Percentiles rank a stretch among this genome's conserved stretches.
These are phyloP conservation scores for Diadema setosum DNA, from an alignment of 35 echinoderm and acorn worm species.

Conservation along the genomic window DNA sequence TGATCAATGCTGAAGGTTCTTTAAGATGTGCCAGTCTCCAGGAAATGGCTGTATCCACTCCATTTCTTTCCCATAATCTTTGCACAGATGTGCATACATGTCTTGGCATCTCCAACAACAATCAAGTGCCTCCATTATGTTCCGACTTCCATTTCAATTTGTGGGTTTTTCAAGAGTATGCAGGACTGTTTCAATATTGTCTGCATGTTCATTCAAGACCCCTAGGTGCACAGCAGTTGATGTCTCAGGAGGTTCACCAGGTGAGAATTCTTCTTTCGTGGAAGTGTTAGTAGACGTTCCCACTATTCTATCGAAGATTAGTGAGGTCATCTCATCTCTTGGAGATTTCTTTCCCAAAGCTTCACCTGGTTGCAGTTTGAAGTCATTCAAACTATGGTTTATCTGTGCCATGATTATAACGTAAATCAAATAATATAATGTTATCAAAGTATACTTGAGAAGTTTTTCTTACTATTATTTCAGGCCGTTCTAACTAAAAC, in stretches of 20 bases:
- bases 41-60: conserved; percentile 33
- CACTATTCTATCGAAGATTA: too few relatives aligned
- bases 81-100: neutral
- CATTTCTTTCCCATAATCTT: neutral
- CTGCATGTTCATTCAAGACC: neutral
- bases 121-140: neutral
- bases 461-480: neutral
- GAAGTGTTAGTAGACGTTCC: neutral
- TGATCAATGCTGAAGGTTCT: conserved; percentile 22
- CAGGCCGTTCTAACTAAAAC: too few relatives aligned
- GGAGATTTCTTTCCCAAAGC: too few relatives aligned
- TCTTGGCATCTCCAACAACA: neutral
- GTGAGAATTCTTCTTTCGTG: neutral
- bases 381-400: too few relatives aligned
- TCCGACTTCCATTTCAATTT: neutral
- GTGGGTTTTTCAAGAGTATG: neutral
- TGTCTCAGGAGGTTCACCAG: neutral
- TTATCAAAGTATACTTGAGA: too few relatives aligned
- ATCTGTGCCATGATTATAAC: too few relatives aligned
- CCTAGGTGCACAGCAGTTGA: neutral
- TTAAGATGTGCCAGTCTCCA: conserved; percentile 34
- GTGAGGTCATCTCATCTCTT: too few relatives aligned
- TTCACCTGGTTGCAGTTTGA: too few relatives aligned
- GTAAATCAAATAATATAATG: too few relatives aligned
- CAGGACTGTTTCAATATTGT: neutral